Base-by-base conservation (phyloP, 2,888 invertebrate species). In the Polydrusus cervinus region DNA sequence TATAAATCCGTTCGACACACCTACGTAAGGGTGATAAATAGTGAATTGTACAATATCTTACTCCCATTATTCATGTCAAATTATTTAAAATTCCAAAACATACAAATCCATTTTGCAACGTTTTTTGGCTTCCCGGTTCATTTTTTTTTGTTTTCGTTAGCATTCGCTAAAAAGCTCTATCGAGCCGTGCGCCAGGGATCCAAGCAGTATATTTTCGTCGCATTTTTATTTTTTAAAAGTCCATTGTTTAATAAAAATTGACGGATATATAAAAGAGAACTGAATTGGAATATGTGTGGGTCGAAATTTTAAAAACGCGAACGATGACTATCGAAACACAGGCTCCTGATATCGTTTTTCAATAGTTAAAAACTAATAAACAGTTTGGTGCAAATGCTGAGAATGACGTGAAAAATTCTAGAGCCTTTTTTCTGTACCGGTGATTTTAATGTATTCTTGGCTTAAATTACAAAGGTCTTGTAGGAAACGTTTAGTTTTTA, bases 191-290 rank as follows among this genome's bases (percentile, higher is more conserved):
- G 57, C 18, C 38, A 38, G 38, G 57, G 16, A 60, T 60, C 7
- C 57, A 60, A 60, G 57, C 57, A 38, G 47, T 65, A 47, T 47
- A n/a, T 65, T 65, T 65, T 49, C 51, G 49, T 51, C 69, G 57
- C 71, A 8, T 30, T 70, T 71, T 71, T 71, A 60, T 71, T 68
- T 68, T 68, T 68, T 30, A 62, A 71, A 62, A 40, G 71, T 47
- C 71, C 71, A 71, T 71, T 71, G 71, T 71, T 71, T 71, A 62
- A 71, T 71, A 71, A 71, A 71, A 71, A 71, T 71, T 71, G 71
- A 71, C 71, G 71, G 71, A 71, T 71, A 62, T 62, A 64, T 47
- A 71, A 71, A 70, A 71, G 62, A 43, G 62, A 49, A 61, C 51
- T 16, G 38, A 18, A 60, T 60, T 60, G 16, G 30, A 60, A 60